Percentiles rank a stretch among this genome's conserved stretches.
Conservation (phyloP, 2,797 vertebrate species). For the Phoxinus dragarum region DNA sequence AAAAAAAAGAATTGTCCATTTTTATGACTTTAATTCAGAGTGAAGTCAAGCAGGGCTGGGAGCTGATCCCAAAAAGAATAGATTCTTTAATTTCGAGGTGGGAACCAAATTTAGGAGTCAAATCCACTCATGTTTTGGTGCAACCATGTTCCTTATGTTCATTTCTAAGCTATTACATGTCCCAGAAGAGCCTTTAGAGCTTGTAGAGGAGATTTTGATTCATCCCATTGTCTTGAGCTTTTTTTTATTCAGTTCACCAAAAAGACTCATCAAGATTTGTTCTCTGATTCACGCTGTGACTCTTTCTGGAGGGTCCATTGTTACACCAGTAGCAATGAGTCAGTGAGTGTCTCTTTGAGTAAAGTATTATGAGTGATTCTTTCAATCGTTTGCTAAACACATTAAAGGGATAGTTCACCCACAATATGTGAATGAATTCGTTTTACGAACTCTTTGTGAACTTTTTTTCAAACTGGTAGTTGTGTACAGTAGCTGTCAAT, state of each 20-base stretch:
- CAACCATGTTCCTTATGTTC: background rate
- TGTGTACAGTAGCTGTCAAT: too few relatives aligned
- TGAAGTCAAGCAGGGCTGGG: background rate
- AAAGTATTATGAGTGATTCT: background rate
- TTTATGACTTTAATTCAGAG: background rate
- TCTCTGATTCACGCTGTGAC: background rate
- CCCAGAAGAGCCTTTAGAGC: background rate
- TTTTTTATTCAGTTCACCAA: background rate
- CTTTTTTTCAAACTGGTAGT: too few relatives aligned
- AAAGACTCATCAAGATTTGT: background rate
- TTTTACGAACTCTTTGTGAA: too few relatives aligned
- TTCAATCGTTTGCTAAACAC: background rate
- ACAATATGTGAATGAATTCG: background rate
- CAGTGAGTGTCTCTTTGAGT: background rate
- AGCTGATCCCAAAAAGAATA: background rate
- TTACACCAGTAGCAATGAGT: background rate
- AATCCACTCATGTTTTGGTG: background rate
- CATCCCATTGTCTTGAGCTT: background rate
- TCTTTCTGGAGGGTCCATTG: background rate
- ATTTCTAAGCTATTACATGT: background rate
- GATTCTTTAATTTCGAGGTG: background rate
- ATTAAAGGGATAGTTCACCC: background rate
- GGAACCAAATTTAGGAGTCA: background rate
- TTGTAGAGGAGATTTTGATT: background rate
- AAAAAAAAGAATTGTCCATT: background rate